A percentile compares a stretch with the other conserved stretches of the same genome.
phyloP scores from a whole-genome alignment of 1,140 invertebrate genomes.

The Halesus radiatus region DNA sequence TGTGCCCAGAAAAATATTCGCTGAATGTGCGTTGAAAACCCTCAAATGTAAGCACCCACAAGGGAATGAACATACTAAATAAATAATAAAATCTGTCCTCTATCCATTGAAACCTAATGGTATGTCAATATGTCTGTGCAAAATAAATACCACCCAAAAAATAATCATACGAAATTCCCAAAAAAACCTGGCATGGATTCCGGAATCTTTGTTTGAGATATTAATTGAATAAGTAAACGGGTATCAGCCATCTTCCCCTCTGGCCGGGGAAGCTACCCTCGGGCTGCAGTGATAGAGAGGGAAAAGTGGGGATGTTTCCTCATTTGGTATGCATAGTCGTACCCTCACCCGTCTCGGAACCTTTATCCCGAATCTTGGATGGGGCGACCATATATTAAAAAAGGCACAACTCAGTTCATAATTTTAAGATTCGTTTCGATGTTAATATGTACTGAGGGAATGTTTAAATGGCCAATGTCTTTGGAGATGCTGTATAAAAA shows the following conservation, averaged over 20 bases:
- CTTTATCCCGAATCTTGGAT: constrained; percentile 1
- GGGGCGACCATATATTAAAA: not conserved
- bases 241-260: not conserved
- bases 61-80: too few relatives aligned
- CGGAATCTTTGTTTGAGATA: not conserved
- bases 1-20: too few relatives aligned
- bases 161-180: too few relatives aligned
- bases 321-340: constrained; percentile 20
- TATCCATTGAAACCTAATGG: not conserved
- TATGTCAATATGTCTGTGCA: not conserved
- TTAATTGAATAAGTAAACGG: constrained; percentile 20
- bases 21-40: too few relatives aligned
- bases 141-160: too few relatives aligned
- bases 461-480: too few relatives aligned
- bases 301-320: not conserved
- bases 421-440: too few relatives aligned
- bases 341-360: not conserved
- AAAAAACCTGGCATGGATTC: too few relatives aligned
- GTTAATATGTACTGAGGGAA: too few relatives aligned
- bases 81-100: not conserved
- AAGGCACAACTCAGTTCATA: too few relatives aligned
- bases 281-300: constrained; percentile 6
- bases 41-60: too few relatives aligned
- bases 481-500: too few relatives aligned
- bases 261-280: not conserved